Evolutionary conservation across 2,797 vertebrate genomes (phyloP).

Genomic region (Delichon dasypus): DNA sequence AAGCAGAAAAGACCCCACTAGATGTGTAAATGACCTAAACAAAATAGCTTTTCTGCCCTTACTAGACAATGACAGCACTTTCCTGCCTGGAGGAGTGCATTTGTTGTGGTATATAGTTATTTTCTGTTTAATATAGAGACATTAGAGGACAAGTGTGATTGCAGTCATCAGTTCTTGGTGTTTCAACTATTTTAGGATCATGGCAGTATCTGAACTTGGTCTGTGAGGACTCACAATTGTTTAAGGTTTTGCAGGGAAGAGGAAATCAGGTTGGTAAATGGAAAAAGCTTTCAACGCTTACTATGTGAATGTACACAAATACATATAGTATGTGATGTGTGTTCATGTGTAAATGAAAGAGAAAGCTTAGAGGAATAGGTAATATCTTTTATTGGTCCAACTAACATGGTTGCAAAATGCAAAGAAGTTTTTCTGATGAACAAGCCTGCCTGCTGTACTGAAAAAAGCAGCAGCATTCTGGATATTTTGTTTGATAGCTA

Average conservation of each 20-base stretch:
- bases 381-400: background rate
- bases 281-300: background rate
- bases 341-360: background rate
- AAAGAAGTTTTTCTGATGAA: background rate
- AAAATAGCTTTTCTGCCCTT: background rate
- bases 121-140: background rate
- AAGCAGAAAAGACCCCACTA: background rate
- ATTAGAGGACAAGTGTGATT: background rate
- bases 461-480: background rate
- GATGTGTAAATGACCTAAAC: background rate
- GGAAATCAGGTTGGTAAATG: background rate
- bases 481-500: background rate
- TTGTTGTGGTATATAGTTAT: background rate
- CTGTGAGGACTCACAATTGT: background rate
- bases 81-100: background rate
- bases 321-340: background rate
- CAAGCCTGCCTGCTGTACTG: background rate
- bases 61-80: background rate
- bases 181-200: background rate
- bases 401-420: background rate
- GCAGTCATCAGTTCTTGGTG: background rate
- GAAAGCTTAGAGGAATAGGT: background rate
- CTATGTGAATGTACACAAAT: background rate
- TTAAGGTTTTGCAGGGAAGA: background rate
- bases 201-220: background rate